phyloP scores from a whole-genome alignment of 2,888 invertebrate species.

The Aplocera efformata region DNA sequence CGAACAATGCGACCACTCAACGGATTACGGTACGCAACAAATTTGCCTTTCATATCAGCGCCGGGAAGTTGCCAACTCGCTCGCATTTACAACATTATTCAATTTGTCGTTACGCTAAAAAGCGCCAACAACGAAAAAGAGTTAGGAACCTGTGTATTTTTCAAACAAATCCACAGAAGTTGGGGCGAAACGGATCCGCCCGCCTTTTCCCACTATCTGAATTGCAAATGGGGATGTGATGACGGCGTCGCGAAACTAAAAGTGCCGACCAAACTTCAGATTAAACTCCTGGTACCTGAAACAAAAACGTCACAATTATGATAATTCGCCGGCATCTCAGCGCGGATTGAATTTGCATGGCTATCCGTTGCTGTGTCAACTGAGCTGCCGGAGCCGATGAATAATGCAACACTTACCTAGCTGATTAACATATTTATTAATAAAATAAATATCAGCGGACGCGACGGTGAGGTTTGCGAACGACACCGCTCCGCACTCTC shows the following conservation, averaged over 20 bases:
- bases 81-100: conserved; percentile 57
- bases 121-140: conserved; percentile 56
- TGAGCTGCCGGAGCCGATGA: conserved; percentile 70
- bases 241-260: conserved; percentile 77
- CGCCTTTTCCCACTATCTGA: conserved; percentile 76
- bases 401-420: conserved; percentile 78
- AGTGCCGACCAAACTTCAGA: conserved; percentile 77
- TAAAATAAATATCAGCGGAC: conserved; percentile 77
- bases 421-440: conserved; percentile 80
- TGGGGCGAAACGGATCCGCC: conserved; percentile 55
- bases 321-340: conserved; percentile 74
- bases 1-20: conserved; percentile 17
- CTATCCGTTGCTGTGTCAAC: conserved; percentile 78
- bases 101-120: conserved; percentile 64
- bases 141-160: conserved; percentile 63
- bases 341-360: conserved; percentile 78
- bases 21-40: conserved; percentile 27
- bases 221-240: conserved; percentile 76
- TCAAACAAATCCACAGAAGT: conserved; percentile 72
- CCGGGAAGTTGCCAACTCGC: conserved; percentile 33
- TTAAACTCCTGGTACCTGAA: conserved; percentile 77
- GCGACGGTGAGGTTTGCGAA: conserved; percentile 36
- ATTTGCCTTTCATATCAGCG: conserved; percentile 28
- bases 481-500: too few species aligned
- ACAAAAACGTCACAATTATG: conserved; percentile 80